Evolutionary conservation across 2,113 vertebrate species (phyloP), one percentile per base, ranked within the genome.

Genomic region (Equus quagga): DNA sequence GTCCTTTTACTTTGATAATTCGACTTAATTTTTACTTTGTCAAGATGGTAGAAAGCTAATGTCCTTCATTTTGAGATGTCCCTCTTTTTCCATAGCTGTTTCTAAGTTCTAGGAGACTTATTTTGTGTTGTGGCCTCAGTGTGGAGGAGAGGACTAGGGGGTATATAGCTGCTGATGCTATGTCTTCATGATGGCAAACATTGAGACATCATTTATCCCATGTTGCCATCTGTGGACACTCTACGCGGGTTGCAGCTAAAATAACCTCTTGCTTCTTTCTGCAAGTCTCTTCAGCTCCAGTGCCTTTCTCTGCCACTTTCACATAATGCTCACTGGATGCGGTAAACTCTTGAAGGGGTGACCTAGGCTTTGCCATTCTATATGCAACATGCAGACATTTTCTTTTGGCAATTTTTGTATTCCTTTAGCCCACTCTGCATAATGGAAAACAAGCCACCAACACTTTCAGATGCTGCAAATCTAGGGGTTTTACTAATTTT

Each of bases 21-120:
- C 62, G 58, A 33, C 12, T 70, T 95, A 54, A 62, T 49, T 92
- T 79, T 86, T 70, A 81, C 76, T 93, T 93, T 87, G 54, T 56
- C 26, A 36, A 72, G 69, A 54, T 72, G 62, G 28, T 11, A 65
- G 46, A 85, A 78, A 64, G n/a, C 17, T 60, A 86, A 75, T 19
- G n/a, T 8, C 7, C 79, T 83, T 81, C 24, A 21, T 49, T 58
- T 79, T 56, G 56, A 69, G 81, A n/a, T 86, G 11, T 7, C 9
- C 3, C 3, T 46, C 4, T 62, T 83, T 54, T 92, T 33, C 13
- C 4, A 70, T 21, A 44, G 4, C 62, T 56, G 15, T 26, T 82
- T 97, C 49, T 80, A 49, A 17, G 46, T 78, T 94, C 24, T 60
- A 73, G 64, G 3, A 92, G 8, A 23, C 17, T 64, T 70, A n/a